Evolutionary conservation across 2,113 vertebrate species (phyloP).

Genomic region (Petrocephalus zakoni): DNA sequence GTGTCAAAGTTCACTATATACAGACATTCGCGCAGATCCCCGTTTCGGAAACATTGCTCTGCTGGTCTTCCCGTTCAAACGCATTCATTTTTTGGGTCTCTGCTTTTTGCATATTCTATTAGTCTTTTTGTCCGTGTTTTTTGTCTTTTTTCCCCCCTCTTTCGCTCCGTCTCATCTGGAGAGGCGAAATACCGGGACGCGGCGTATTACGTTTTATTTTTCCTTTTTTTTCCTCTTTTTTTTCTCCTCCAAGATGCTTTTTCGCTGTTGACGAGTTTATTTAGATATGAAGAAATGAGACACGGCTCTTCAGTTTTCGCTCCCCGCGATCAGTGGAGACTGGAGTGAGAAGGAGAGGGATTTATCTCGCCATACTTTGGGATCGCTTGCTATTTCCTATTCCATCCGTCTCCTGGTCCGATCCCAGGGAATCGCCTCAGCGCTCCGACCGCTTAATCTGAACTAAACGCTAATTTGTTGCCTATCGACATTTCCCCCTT

Average conservation of each 20-base stretch:
- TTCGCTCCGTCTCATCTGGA: conserved; percentile 77
- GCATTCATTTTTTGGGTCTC: conserved; percentile 81
- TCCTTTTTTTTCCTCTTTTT: conserved; percentile 55
- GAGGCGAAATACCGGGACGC: conserved; percentile 76
- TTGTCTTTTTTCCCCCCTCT: conserved; percentile 59
- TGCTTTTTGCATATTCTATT: conserved; percentile 59
- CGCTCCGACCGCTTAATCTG: conserved; percentile 73
- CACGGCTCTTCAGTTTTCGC: conserved; percentile 75
- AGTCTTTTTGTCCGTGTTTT: conserved; percentile 56
- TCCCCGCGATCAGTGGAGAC: conserved; percentile 68
- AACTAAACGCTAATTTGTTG: conserved; percentile 73
- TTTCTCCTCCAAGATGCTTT: conserved; percentile 50
- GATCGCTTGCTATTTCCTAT: conserved; percentile 74
- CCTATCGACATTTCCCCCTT: conserved; percentile 71
- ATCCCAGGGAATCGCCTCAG: conserved; percentile 63
- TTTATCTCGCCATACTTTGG: conserved; percentile 96
- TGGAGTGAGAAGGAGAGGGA: conserved; percentile 81
- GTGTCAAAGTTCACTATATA: conserved; percentile 87
- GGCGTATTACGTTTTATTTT: conserved; percentile 63
- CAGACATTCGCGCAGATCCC: conserved; percentile 97
- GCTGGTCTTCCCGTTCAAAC: conserved; percentile 92
- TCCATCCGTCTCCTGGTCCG: conserved; percentile 65
- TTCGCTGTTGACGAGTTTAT: conserved; percentile 70
- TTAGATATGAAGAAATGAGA: conserved; percentile 78
- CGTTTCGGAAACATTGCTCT: conserved; percentile 98